A percentile compares a stretch with the other conserved stretches of the same genome.
phyloP scores from a whole-genome alignment of 2,888 invertebrate genomes.

The Melinopterus prodromus region DNA sequence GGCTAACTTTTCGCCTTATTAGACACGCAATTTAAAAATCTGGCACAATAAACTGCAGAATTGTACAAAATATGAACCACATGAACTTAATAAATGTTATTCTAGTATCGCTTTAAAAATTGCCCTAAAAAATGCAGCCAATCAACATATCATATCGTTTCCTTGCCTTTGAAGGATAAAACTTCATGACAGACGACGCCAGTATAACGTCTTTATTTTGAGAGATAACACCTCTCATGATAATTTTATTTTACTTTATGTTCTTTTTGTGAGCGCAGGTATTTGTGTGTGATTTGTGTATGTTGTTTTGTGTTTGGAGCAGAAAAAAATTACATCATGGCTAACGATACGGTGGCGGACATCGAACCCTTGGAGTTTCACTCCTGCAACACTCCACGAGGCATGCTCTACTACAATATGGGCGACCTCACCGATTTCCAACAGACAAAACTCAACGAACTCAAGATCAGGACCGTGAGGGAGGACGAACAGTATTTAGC shows the following conservation, averaged over 20 bases:
- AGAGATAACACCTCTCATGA: background rate
- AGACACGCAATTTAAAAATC: no score
- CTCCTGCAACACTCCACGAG: constrained; percentile 52
- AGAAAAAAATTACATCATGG: constrained; percentile 45
- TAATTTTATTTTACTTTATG: background rate
- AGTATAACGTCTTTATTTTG: background rate
- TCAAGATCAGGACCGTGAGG: constrained; percentile 50
- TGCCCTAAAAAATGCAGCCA: no score
- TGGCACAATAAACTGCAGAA: no score
- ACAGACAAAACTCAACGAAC: constrained; percentile 49
- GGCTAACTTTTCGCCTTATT: no score
- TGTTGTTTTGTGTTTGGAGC: background rate
- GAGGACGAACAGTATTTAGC: constrained; percentile 54
- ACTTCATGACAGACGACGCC: background rate
- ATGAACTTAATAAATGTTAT: no score
- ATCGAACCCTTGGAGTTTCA: constrained; percentile 49
- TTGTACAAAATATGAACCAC: no score
- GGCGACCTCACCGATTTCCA: constrained; percentile 50
- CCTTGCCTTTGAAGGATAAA: background rate
- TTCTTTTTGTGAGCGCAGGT: background rate
- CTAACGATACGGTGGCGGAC: constrained; percentile 47
- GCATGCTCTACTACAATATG: constrained; percentile 51
- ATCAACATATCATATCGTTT: background rate
- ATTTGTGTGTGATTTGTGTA: background rate
- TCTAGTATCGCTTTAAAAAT: no score